Evolutionary conservation across 2,797 vertebrate genomes (phyloP).

Genomic region (Rhadinocentrus ornatus): DNA sequence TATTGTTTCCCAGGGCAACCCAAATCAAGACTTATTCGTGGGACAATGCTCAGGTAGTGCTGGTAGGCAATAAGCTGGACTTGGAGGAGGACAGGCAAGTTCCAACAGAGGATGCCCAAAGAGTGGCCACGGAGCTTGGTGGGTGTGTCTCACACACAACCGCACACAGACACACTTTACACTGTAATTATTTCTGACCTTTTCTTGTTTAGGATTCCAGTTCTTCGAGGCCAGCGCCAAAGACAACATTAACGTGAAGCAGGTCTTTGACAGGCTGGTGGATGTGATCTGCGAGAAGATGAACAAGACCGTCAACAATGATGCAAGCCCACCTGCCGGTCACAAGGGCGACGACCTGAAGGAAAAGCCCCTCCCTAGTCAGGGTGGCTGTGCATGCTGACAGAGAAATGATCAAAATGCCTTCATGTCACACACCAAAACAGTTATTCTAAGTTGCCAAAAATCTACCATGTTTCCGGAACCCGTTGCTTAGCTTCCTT

Average conservation of each 20-base stretch:
- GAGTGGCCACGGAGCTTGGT: conserved; percentile 89
- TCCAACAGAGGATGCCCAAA: conserved; percentile 83
- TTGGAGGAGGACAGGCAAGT: conserved; percentile 90
- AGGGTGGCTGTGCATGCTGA: conserved; percentile 87
- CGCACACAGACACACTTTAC: background rate
- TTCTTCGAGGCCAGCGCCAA: conserved; percentile 94
- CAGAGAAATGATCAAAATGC: conserved; percentile 6
- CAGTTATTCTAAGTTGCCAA: conserved; percentile 28
- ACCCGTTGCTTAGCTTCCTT: background rate
- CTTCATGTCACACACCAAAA: conserved; percentile 14
- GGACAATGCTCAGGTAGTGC: conserved; percentile 92
- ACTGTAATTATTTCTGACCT: background rate
- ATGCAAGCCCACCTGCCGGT: conserved; percentile 58
- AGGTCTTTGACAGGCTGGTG: conserved; percentile 91
- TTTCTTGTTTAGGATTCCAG: conserved; percentile 82
- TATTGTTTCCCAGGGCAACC: conserved; percentile 84
- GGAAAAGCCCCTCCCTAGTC: conserved; percentile 70
- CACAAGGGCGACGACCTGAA: conserved; percentile 78
- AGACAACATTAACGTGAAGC: conserved; percentile 92
- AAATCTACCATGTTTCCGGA: conserved; percentile 37
- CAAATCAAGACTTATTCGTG: conserved; percentile 96
- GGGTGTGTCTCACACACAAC: conserved; percentile 22
- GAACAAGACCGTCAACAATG: conserved; percentile 87
- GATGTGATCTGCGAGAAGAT: conserved; percentile 92
- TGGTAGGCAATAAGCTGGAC: conserved; percentile 92